phyloP scores from a whole-genome alignment of 2,113 vertebrate genomes.

The Ammospiza nelsoni region DNA sequence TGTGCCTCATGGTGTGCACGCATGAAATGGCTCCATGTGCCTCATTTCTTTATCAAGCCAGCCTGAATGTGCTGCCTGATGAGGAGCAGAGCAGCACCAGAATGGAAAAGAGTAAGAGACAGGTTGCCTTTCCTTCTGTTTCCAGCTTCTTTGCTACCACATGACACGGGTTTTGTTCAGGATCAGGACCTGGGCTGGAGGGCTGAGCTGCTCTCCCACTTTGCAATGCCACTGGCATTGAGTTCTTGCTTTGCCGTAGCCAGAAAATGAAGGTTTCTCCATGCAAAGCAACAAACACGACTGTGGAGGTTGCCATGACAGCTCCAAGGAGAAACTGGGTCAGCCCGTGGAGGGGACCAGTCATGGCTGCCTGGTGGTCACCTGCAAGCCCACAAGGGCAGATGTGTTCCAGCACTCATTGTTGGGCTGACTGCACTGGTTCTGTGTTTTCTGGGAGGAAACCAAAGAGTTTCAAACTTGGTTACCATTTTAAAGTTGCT shows the following conservation, averaged over 20 bases:
- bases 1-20: not conserved
- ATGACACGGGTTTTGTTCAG: not conserved
- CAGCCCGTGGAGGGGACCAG: not conserved
- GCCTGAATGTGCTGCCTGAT: not conserved
- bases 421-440: not conserved
- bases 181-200: not conserved
- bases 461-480: not conserved
- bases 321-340: not conserved
- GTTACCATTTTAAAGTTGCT: slow-evolving; percentile 1
- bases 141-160: not conserved
- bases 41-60: not conserved
- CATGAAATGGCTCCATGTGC: not conserved
- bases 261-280: not conserved
- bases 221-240: not conserved
- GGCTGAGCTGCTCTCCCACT: not conserved
- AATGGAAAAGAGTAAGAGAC: not conserved
- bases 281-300: accelerated
- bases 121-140: not conserved
- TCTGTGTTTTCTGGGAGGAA: not conserved
- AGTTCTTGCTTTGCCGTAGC: not conserved
- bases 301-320: slow-evolving; percentile 1
- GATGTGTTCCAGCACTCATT: not conserved
- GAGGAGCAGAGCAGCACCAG: not conserved
- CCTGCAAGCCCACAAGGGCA: not conserved
- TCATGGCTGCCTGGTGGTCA: not conserved